Evolutionary conservation across 2,113 vertebrate species (phyloP).

Genomic region (Oreocharis arfaki): DNA sequence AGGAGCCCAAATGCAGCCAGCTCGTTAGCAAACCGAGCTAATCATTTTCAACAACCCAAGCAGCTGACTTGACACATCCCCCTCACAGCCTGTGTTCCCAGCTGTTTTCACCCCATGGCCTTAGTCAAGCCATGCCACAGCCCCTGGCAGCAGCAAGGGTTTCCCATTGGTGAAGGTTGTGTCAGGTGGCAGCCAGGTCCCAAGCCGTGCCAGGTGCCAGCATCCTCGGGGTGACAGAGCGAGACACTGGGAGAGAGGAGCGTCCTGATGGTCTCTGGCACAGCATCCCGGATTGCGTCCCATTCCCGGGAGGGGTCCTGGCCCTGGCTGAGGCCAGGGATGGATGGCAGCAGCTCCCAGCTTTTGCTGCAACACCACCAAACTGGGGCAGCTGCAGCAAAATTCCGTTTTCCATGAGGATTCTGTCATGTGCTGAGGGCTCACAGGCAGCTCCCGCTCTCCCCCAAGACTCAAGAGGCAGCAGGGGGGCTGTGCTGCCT

Average conservation of each 20-base stretch:
- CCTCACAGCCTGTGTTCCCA: rapidly evolving
- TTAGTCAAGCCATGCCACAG: not conserved
- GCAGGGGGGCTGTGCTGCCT: not conserved
- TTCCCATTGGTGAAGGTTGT: rapidly evolving
- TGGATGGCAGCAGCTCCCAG: not conserved
- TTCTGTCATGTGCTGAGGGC: not conserved
- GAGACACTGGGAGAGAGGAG: not conserved
- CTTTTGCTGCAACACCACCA: not conserved
- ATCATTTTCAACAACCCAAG: not conserved
- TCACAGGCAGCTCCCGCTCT: rapidly evolving
- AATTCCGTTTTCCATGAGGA: not conserved
- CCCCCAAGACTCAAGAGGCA: rapidly evolving
- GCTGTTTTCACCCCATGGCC: not conserved
- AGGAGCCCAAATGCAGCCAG: not conserved
- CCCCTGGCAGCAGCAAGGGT: not conserved
- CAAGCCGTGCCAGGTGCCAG: not conserved
- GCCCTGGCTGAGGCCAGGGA: not conserved
- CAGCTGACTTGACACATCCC: not conserved
- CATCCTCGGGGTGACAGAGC: not conserved
- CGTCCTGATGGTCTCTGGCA: too few relatives aligned
- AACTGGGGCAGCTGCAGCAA: not conserved
- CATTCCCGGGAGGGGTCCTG: not conserved
- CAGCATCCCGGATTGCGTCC: not conserved
- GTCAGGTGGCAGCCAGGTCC: not conserved
- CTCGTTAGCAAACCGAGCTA: not conserved